Conservation (phyloP, 2,888 invertebrate genomes). For the Lucinisca nassula region DNA sequence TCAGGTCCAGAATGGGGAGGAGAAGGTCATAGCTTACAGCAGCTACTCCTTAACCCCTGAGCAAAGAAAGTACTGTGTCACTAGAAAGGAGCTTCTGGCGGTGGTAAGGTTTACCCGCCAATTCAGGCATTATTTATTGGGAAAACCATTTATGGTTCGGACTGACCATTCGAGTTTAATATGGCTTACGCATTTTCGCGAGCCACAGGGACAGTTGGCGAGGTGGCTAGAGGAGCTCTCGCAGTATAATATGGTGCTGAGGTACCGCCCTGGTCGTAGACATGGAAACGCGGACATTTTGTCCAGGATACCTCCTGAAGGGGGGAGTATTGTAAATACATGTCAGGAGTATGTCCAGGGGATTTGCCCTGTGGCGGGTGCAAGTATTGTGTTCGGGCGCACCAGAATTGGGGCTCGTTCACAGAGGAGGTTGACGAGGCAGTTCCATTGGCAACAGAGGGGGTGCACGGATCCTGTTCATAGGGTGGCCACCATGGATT, state of each 20-base stretch:
- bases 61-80: slow-evolving; percentile 59
- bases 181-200: slow-evolving; percentile 57
- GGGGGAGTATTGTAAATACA: neutral
- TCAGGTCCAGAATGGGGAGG: neutral
- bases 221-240: slow-evolving; percentile 36
- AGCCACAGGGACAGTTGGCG: slow-evolving; percentile 56
- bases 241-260: neutral
- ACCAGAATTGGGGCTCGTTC: slow-evolving; percentile 29
- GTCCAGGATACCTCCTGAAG: neutral
- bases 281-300: neutral
- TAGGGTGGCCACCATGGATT: no score
- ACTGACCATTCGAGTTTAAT: slow-evolving; percentile 19
- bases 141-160: slow-evolving; percentile 46
- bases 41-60: slow-evolving; percentile 42
- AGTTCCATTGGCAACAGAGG: neutral
- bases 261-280: neutral
- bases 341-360: neutral
- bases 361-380: slow-evolving; percentile 37
- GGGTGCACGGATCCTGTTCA: neutral
- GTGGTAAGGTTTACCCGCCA: slow-evolving; percentile 52
- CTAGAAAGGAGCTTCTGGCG: slow-evolving; percentile 54
- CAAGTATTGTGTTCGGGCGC: slow-evolving; percentile 30
- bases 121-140: slow-evolving; percentile 57
- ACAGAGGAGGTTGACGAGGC: slow-evolving; percentile 7
- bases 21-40: slow-evolving; percentile 56